Evolutionary conservation across 1,140 invertebrate species (phyloP).

Genomic region (Stegodyphus mimosarum): DNA sequence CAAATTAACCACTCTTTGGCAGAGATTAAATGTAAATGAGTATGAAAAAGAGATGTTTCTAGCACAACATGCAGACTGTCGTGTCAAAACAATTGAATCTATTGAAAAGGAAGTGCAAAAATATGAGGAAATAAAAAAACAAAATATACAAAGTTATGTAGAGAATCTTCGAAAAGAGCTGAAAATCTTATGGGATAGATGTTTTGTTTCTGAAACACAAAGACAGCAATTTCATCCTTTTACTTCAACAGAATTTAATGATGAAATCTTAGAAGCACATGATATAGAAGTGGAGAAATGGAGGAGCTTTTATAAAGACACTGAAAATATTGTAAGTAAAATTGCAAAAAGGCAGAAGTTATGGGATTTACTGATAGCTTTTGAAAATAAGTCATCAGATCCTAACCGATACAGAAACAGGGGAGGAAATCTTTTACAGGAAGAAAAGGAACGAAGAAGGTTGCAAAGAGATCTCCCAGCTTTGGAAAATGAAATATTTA

Average conservation of each 20-base stretch:
- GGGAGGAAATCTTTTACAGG: conserved; percentile 82
- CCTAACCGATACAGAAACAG: conserved; percentile 85
- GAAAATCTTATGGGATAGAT: conserved; percentile 77
- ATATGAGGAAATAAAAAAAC: conserved; percentile 74
- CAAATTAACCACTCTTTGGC: conserved; percentile 73
- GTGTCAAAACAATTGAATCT: conserved; percentile 70
- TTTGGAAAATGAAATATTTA: conserved; percentile 68
- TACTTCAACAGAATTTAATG: conserved; percentile 76
- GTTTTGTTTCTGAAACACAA: conserved; percentile 73
- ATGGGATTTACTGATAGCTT: conserved; percentile 77
- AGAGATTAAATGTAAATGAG: conserved; percentile 74
- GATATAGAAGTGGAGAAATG: conserved; percentile 79
- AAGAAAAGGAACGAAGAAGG: conserved; percentile 85
- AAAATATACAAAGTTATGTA: conserved; percentile 79
- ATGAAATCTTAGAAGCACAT: conserved; percentile 79
- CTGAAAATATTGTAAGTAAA: conserved; percentile 72
- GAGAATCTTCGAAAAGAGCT: conserved; percentile 78
- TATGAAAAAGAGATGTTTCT: conserved; percentile 71
- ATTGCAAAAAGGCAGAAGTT: conserved; percentile 74
- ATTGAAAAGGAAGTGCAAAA: conserved; percentile 74
- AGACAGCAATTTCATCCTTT: conserved; percentile 72
- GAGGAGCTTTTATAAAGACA: conserved; percentile 75
- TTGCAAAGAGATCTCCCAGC: conserved; percentile 73
- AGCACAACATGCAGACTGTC: conserved; percentile 70
- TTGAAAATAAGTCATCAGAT: conserved; percentile 78